These are phyloP conservation scores for Coregonus sp. DNA, from an alignment of 2,797 vertebrate genomes.

Conservation along the genomic window DNA sequence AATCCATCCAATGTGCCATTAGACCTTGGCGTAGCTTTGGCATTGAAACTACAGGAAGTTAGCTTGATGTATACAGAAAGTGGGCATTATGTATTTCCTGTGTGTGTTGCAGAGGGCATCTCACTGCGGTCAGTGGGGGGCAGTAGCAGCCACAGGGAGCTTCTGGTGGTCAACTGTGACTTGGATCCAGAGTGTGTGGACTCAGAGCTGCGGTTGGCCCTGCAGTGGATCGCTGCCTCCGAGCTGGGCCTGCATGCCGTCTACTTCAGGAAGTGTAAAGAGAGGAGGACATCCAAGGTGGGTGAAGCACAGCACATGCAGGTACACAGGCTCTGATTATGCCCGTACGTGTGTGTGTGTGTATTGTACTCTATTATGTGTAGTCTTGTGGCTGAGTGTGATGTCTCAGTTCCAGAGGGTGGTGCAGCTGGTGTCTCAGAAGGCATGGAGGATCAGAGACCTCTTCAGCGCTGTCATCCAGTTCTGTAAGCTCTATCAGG, in stretches of 20 bases:
- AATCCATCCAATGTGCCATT: too few relatives aligned
- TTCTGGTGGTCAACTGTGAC: slow-evolving; percentile 92
- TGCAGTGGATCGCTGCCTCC: slow-evolving; percentile 97
- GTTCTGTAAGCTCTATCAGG: slow-evolving; percentile 84
- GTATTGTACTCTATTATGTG: slow-evolving; percentile 22
- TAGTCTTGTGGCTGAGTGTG: slow-evolving; percentile 5
- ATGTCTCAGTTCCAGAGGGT: slow-evolving; percentile 87
- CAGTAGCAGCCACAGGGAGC: slow-evolving; percentile 73
- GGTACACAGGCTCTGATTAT: background rate
- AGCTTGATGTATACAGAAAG: too few relatives aligned
- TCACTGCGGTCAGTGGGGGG: slow-evolving; percentile 70
- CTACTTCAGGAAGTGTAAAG: slow-evolving; percentile 91
- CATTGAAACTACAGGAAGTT: too few relatives aligned
- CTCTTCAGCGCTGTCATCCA: slow-evolving; percentile 88
- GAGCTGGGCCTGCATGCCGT: slow-evolving; percentile 90
- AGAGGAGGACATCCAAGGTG: slow-evolving; percentile 87
- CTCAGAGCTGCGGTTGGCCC: slow-evolving; percentile 82
- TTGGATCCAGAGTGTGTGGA: slow-evolving; percentile 85
- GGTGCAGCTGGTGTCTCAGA: slow-evolving; percentile 85
- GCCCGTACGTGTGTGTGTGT: background rate
- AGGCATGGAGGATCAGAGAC: slow-evolving; percentile 90
- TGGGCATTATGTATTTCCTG: background rate
- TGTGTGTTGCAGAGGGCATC: slow-evolving; percentile 69
- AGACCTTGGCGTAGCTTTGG: too few relatives aligned
- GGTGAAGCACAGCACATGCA: background rate